Conservation (phyloP, 2,113 vertebrate genomes). For the Melospiza melodia region DNA sequence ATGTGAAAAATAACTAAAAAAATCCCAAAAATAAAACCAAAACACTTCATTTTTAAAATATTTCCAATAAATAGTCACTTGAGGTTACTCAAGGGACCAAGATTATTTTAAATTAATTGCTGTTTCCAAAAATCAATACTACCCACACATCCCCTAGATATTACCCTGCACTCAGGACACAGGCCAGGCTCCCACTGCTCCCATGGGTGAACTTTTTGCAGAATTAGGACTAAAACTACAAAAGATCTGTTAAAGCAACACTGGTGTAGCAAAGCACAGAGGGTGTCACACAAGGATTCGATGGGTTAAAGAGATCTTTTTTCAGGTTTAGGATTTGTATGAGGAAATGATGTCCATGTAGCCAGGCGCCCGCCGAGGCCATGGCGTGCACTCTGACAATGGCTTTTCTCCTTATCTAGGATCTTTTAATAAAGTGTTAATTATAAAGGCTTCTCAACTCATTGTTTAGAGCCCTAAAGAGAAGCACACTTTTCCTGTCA, state of each 20-base stretch:
- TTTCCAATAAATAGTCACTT: neutral
- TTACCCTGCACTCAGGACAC: neutral
- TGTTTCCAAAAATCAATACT: neutral
- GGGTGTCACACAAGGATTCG: neutral
- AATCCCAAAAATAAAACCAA: neutral
- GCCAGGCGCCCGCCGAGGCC: neutral
- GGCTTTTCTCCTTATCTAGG: constrained; percentile 12
- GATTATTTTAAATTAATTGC: neutral
- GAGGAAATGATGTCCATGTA: constrained; percentile 32
- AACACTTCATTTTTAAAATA: neutral
- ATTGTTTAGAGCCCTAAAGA: constrained; percentile 55
- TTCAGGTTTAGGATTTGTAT: neutral
- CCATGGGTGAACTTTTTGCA: neutral
- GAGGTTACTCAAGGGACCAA: neutral
- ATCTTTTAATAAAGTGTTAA: constrained; percentile 54
- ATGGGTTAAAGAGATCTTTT: constrained; percentile 21
- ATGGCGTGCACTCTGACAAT: neutral
- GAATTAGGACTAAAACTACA: neutral
- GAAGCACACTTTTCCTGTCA: neutral
- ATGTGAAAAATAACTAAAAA: neutral
- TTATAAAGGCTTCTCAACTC: constrained; percentile 51
- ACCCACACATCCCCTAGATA: neutral
- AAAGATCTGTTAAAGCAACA: neutral
- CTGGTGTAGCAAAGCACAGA: neutral
- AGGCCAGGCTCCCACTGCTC: neutral